phyloP scores from a whole-genome alignment of 2,888 invertebrate genomes.

The Oasisia sp. region DNA sequence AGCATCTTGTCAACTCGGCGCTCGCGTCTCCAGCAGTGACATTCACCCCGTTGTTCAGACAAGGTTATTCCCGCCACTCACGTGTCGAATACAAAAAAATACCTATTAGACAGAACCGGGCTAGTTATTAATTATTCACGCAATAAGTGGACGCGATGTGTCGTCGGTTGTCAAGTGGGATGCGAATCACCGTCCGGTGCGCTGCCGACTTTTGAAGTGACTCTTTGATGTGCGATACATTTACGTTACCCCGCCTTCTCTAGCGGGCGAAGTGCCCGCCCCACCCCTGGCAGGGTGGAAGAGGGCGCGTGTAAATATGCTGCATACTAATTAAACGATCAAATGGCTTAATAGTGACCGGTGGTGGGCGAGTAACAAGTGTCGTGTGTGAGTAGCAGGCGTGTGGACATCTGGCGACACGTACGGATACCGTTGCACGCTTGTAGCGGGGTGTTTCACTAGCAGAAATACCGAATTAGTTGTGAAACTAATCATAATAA shows the following conservation, averaged over 20 bases:
- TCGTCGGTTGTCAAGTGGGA: background rate
- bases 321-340: background rate
- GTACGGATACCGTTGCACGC: background rate
- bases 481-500: background rate
- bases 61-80: background rate
- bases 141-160: background rate
- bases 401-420: background rate
- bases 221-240: background rate
- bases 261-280: background rate
- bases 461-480: background rate
- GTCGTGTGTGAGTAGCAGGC: background rate
- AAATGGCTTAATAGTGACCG: background rate
- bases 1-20: background rate
- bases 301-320: background rate
- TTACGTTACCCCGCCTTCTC: background rate
- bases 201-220: background rate
- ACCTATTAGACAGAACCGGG: background rate
- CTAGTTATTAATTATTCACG: background rate
- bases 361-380: no score
- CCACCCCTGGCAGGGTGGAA: background rate
- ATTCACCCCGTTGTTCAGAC: background rate
- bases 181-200: background rate
- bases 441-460: background rate
- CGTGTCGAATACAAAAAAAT: background rate
- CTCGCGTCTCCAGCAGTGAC: background rate